Evolutionary conservation across 2,113 vertebrate species (phyloP), one percentile per base, ranked within the genome.

Genomic region (Lipophrys pholis): DNA sequence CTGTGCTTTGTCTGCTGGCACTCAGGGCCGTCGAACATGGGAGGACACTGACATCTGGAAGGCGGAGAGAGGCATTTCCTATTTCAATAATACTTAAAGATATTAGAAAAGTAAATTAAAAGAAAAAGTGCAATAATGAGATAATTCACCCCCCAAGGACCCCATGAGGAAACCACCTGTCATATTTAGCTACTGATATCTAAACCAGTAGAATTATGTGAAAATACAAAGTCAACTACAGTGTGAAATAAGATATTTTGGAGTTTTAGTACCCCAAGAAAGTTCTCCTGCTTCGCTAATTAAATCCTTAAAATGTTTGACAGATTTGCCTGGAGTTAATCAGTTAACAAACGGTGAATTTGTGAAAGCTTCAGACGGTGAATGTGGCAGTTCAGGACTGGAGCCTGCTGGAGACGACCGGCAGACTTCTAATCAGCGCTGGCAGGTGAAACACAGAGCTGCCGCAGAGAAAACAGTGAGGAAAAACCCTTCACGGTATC

Each of bases 1-100:
- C 92, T 95, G 90, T 88, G 95, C 60, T 94, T 95, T 67, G 95
- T 96, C 89, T 96, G 96, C 87, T 97, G 95, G 82, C 96, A 97
- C 59, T 95, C 94, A 0, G 96, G 96, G 11, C 96, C 96, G 0
- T 96, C 92, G 43, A 94, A 95, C 91, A 94, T 92, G 46, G 93
- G 83, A 41, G 91, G 80, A 82, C 96, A 97, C 66, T 87, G 90
- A 81, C 96, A 97, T 51, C 96, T 97, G 80, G 68, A 60, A 66
- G 35, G 69, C n/a, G 16, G 39, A 43, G 11, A 59, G 10, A 30
- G 21, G 21, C 21, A 4, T 30, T 30, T 30, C 21, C 21, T 30
- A 30, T 30, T 30, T 30, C 21, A 30, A 30, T 30, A 30, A 30
- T 30, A 30, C 4, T 30, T 30, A 30, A 30, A 30, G 21, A 30